These are phyloP conservation scores for Pampusana beccarii DNA, from an alignment of 2,113 vertebrate species.

Conservation along the genomic window DNA sequence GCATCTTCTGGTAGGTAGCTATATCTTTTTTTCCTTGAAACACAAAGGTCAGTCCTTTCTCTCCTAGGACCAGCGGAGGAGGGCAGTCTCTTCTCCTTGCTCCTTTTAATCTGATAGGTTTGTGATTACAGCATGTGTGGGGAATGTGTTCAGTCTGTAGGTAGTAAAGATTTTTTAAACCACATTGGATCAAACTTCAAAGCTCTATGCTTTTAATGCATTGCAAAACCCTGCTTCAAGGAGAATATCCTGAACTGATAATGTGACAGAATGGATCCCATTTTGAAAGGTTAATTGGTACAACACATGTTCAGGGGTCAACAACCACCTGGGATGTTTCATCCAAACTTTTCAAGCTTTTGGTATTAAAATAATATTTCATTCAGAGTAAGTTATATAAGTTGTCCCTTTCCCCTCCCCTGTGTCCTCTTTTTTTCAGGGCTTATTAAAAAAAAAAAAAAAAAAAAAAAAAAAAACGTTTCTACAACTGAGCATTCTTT, in stretches of 20 bases:
- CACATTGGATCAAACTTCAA: neutral
- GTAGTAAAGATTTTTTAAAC: neutral
- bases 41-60: neutral
- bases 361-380: neutral
- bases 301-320: neutral
- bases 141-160: neutral
- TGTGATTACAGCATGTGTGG: neutral
- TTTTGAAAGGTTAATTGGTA: neutral
- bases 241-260: neutral
- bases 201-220: neutral
- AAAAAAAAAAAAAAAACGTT: too few relatives aligned
- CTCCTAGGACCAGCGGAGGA: fast-evolving
- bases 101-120: neutral
- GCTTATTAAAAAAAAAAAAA: too few relatives aligned
- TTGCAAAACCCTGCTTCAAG: neutral
- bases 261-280: neutral
- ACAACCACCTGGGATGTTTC: neutral
- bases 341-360: neutral
- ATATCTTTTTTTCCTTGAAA: neutral
- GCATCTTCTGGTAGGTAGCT: neutral
- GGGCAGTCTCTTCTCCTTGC: neutral
- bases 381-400: neutral
- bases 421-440: too few relatives aligned
- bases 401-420: too few relatives aligned
- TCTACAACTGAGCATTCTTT: neutral